Percentiles rank a stretch among this genome's conserved stretches.
Conservation (phyloP, 2,113 vertebrate species). For the Proterorhinus semilunaris region DNA sequence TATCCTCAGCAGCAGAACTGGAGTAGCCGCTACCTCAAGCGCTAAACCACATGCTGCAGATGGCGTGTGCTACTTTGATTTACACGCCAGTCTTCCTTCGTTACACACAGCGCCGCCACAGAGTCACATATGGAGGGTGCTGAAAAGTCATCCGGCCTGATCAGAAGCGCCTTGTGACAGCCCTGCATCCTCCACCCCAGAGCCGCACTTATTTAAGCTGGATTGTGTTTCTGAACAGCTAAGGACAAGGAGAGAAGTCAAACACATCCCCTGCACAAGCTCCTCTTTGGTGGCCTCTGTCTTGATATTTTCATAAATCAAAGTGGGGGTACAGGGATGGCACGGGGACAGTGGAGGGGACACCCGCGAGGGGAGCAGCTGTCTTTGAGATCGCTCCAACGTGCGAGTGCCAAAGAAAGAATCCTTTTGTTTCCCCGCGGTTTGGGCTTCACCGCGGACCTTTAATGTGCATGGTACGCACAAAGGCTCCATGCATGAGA, state of each 20-base stretch:
- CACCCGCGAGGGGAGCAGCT: constrained; percentile 60
- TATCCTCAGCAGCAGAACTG: constrained; percentile 40
- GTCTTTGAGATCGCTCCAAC: constrained; percentile 67
- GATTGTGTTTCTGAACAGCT: constrained; percentile 16
- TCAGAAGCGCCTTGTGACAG: constrained; percentile 47
- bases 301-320: constrained; percentile 55
- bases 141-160: constrained; percentile 47
- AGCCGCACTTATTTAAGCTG: constrained; percentile 48
- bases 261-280: neutral
- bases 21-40: constrained; percentile 41
- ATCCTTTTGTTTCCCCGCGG: constrained; percentile 66
- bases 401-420: constrained; percentile 63
- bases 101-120: constrained; percentile 29
- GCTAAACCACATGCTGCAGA: constrained; percentile 44
- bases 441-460: constrained; percentile 53
- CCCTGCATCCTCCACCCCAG: constrained; percentile 28
- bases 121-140: constrained; percentile 40
- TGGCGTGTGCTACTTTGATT: constrained; percentile 43
- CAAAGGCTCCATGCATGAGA: constrained; percentile 59
- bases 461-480: constrained; percentile 57
- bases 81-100: constrained; percentile 37
- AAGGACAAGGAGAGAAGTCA: constrained; percentile 17
- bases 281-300: constrained; percentile 49
- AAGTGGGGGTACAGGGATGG: constrained; percentile 20
- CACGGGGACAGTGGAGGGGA: constrained; percentile 25